phyloP scores from a whole-genome alignment of 2,888 invertebrate genomes.

The Drosophila leonis region DNA sequence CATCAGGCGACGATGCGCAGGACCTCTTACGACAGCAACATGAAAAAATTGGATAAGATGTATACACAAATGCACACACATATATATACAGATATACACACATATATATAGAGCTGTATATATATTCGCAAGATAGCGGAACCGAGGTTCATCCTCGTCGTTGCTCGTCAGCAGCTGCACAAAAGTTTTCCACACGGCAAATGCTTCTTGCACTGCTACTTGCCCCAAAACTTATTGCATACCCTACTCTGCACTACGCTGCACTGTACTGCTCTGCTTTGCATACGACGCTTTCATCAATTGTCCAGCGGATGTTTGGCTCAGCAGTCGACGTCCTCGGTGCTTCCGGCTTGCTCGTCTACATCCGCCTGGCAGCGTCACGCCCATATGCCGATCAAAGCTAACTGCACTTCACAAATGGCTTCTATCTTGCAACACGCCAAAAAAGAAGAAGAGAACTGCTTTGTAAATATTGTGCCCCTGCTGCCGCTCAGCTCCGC shows the following conservation, averaged over 20 bases:
- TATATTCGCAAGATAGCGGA: conserved; percentile 15
- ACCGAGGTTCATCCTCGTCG: conserved; percentile 23
- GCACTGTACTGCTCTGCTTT: conserved; percentile 22
- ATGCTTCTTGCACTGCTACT: conserved; percentile 60
- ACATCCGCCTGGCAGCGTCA: conserved; percentile 53
- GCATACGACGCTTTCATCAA: conserved; percentile 73
- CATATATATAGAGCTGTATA: neutral
- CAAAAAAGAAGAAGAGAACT: conserved; percentile 42
- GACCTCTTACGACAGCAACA: conserved; percentile 38
- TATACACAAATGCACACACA: neutral
- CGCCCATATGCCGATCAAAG: conserved; percentile 62
- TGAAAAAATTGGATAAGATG: conserved; percentile 12
- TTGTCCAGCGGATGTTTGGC: conserved; percentile 79
- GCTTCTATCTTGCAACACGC: conserved; percentile 63
- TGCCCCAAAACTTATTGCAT: conserved; percentile 57
- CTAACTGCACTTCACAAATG: conserved; percentile 77
- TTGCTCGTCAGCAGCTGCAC: conserved; percentile 67
- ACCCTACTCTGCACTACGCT: neutral
- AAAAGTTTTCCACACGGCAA: conserved; percentile 78
- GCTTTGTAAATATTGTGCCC: conserved; percentile 66
- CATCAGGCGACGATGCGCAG: conserved; percentile 66
- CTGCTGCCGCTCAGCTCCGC: neutral
- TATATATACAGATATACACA: neutral
- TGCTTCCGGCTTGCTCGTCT: conserved; percentile 64
- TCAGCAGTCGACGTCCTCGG: conserved; percentile 47